Evolutionary conservation across 2,113 vertebrate species (phyloP).

Genomic region (Thamnophis sirtalis): DNA sequence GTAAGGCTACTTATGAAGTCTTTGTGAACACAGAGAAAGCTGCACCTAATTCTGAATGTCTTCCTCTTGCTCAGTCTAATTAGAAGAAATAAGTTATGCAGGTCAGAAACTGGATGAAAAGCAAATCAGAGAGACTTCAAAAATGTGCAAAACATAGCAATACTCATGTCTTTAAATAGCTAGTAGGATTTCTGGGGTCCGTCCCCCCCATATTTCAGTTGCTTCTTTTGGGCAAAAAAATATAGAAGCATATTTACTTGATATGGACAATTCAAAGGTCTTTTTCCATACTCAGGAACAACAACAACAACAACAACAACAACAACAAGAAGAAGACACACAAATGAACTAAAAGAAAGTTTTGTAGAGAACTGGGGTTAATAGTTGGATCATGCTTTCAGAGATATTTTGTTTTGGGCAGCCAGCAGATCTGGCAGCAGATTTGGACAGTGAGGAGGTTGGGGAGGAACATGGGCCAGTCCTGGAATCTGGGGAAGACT

Average conservation of each 20-base stretch:
- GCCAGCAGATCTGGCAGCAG: too few species aligned
- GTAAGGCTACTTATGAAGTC: constrained; percentile 44
- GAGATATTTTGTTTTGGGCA: neutral
- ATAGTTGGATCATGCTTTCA: neutral
- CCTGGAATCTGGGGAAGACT: too few species aligned
- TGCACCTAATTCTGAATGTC: constrained; percentile 58
- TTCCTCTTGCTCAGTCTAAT: constrained; percentile 49
- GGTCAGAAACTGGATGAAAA: constrained; percentile 54
- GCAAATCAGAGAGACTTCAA: constrained; percentile 4
- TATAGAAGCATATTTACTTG: neutral
- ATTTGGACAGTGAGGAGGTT: too few species aligned
- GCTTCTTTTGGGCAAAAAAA: neutral
- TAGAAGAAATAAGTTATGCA: constrained; percentile 63
- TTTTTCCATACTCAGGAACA: neutral
- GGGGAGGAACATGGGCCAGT: too few species aligned
- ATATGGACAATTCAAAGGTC: neutral
- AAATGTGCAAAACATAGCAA: constrained; percentile 22
- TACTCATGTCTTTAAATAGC: neutral
- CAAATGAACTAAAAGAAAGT: neutral
- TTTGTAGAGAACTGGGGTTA: neutral
- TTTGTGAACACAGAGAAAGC: constrained; percentile 55
- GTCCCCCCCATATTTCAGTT: neutral
- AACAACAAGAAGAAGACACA: neutral
- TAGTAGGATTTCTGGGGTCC: neutral
- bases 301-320: neutral